These are phyloP conservation scores for Grammatotria lemairii DNA, from an alignment of 2,113 vertebrate genomes.

Conservation along the genomic window DNA sequence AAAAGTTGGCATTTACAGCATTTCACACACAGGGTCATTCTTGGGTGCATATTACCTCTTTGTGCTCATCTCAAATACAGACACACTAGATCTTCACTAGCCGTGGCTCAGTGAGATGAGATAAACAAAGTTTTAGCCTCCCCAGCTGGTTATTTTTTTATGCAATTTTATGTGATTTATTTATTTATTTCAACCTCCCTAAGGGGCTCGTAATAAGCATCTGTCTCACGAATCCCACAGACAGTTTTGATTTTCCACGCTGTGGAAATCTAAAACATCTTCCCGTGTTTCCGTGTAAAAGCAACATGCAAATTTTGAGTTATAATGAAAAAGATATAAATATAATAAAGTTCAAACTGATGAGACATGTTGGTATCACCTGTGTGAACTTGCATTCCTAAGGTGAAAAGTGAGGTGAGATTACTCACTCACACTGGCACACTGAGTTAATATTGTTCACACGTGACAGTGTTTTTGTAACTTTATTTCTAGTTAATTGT, in stretches of 20 bases:
- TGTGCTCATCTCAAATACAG: neutral
- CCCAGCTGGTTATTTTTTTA: neutral
- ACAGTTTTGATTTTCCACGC: neutral
- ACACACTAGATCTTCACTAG: neutral
- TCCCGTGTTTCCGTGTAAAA: neutral
- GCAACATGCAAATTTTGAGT: neutral
- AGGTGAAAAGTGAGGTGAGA: neutral
- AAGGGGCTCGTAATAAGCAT: conserved; percentile 20
- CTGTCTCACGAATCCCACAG: conserved; percentile 8
- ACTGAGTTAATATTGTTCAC: conserved; percentile 25
- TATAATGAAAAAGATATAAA: neutral
- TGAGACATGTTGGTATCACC: neutral
- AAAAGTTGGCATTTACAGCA: neutral
- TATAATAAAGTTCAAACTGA: neutral
- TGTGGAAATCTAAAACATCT: neutral
- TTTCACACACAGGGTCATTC: neutral
- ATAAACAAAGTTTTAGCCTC: neutral
- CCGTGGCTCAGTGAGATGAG: neutral
- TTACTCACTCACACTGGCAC: neutral
- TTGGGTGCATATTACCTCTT: neutral
- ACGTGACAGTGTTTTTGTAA: neutral
- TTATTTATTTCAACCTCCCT: neutral
- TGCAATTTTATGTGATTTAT: neutral
- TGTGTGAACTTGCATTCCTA: neutral
- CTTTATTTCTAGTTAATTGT: conserved; percentile 28